Evolutionary conservation across 2,888 invertebrate species (phyloP), one percentile per base, ranked within the genome.

Genomic region (Cerastis rubricosa): DNA sequence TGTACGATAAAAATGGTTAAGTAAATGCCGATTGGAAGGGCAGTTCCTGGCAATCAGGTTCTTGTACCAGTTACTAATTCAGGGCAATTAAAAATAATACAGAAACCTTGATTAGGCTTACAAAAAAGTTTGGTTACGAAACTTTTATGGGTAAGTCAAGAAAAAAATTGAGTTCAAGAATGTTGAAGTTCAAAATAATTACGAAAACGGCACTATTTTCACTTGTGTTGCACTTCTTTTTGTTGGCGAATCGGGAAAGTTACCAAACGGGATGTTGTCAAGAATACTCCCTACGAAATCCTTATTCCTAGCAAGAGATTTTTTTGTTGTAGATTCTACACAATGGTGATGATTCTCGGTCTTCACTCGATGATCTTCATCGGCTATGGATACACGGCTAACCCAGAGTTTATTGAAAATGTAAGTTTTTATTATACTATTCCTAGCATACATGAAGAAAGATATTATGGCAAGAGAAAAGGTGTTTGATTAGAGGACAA

Each of bases 341-440:
- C 96, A 0, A 96, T 96, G 96, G 94, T 94, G 54, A 96, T 96
- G 96, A 96, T 96, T 14, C 92, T 96, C 0, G 96, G 96, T 25
- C 94, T 96, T 0, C 96, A 96, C 72, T 96, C 96, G 0, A 96
- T 96, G 96, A 96, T 96, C 67, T 96, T 96, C 91, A 95, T 96
- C 49, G 96, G 96, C 2, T 96, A 96, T 72, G 96, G 96, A 1
- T 96, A 96, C 90, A 96, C 96, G 0, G 96, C 93, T 0, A 96
- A 96, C 73, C 96, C 96, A 0, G 96, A 96, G 51, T 96, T 96
- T 71, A 96, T 96, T 84, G 96, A 96, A 89, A 83, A 94, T 22
- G 96, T 96, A 86, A 94, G 95, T 92, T 40, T 43, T n/a, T 0
- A 4, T 25, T 57, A 14, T 14, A 8, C 9, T 51, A 6, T 57